A percentile compares a stretch with the other conserved stretches of the same genome.
Conservation (phyloP, 2,888 invertebrate species). For the Elmis aenea region DNA sequence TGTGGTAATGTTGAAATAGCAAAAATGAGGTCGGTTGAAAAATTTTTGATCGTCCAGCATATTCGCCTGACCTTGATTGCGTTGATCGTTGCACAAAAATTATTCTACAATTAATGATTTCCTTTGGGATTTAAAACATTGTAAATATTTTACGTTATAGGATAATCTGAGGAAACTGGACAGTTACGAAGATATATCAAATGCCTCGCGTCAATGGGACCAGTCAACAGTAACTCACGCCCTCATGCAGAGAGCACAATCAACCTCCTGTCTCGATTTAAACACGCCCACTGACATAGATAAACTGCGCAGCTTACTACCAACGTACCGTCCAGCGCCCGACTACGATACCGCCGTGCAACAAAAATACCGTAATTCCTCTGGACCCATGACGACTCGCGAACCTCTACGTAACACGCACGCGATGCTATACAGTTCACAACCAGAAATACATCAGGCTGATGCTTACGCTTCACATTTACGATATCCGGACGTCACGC, state of each 20-base stretch:
- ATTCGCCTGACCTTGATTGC: too few relatives aligned
- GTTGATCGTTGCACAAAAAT: too few relatives aligned
- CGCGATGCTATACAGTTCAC: slow-evolving; percentile 60
- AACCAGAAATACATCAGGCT: slow-evolving; percentile 67
- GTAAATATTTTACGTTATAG: slow-evolving; percentile 6
- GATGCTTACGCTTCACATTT: slow-evolving; percentile 41
- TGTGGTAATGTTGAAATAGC: too few relatives aligned
- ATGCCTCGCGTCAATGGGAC: slow-evolving; percentile 40
- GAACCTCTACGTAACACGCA: slow-evolving; percentile 29
- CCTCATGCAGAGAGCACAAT: slow-evolving; percentile 55
- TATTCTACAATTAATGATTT: too few relatives aligned
- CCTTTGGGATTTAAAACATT: neutral
- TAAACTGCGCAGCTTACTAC: slow-evolving; percentile 66
- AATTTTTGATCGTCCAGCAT: too few relatives aligned
- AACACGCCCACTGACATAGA: slow-evolving; percentile 50
- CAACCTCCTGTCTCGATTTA: slow-evolving; percentile 62
- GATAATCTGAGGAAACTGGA: slow-evolving; percentile 38
- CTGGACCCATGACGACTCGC: slow-evolving; percentile 43
- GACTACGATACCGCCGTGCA: slow-evolving; percentile 93
- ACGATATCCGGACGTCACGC: slow-evolving; percentile 66
- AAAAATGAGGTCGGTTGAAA: too few relatives aligned
- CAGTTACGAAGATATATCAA: slow-evolving; percentile 41
- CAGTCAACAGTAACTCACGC: slow-evolving; percentile 42
- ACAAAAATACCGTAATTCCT: slow-evolving; percentile 68
- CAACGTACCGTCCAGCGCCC: slow-evolving; percentile 84